phyloP scores from a whole-genome alignment of 2,888 invertebrate genomes.

The Iphiclides podalirius region DNA sequence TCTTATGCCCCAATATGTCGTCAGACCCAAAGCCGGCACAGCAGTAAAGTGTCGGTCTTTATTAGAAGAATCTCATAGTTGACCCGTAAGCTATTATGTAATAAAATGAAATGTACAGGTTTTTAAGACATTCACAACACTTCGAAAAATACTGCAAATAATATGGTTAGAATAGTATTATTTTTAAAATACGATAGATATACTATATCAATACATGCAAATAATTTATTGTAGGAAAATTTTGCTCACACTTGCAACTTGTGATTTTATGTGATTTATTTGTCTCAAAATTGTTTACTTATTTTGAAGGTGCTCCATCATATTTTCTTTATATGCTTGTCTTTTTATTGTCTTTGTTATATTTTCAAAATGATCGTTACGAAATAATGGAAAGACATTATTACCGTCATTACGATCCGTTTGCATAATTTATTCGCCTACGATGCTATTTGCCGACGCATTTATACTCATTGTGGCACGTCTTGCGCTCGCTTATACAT shows the following conservation, averaged over 20 bases:
- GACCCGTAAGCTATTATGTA: neutral
- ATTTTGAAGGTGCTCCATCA: slow-evolving; percentile 12
- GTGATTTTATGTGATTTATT: slow-evolving; percentile 11
- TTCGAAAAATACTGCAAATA: too few relatives aligned
- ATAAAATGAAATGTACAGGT: too few relatives aligned
- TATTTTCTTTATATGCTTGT: slow-evolving; percentile 6
- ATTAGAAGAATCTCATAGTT: slow-evolving; percentile 5
- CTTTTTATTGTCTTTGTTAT: slow-evolving; percentile 2
- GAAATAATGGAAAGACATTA: slow-evolving; percentile 9
- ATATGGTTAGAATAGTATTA: neutral
- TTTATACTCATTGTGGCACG: slow-evolving; percentile 25
- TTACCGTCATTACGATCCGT: slow-evolving; percentile 17
- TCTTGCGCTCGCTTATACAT: slow-evolving; percentile 26
- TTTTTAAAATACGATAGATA: neutral
- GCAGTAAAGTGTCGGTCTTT: neutral
- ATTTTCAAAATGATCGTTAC: slow-evolving; percentile 13
- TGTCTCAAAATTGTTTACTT: slow-evolving; percentile 20
- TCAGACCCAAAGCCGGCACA: neutral
- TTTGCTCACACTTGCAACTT: slow-evolving; percentile 11
- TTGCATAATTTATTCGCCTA: slow-evolving; percentile 30
- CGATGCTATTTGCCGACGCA: slow-evolving; percentile 35
- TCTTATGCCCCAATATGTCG: neutral
- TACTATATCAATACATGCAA: too few relatives aligned
- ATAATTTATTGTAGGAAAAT: neutral
- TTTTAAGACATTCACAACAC: too few relatives aligned